phyloP scores from a whole-genome alignment of 2,113 vertebrate species.

The Etheostoma spectabile region DNA sequence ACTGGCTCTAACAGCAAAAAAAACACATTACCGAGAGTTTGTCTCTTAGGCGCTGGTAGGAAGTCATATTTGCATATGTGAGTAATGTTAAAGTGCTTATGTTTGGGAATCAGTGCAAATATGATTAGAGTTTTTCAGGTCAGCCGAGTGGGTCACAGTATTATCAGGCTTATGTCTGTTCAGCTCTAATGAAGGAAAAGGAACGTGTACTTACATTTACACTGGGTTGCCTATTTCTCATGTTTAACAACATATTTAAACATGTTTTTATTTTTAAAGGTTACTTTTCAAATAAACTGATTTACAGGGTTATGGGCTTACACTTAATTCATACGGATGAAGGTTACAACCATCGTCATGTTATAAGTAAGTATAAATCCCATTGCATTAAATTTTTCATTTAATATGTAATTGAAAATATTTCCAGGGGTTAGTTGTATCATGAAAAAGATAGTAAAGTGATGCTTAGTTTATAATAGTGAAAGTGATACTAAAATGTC shows the following conservation, averaged over 20 bases:
- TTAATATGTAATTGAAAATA: background rate
- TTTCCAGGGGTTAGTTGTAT: background rate
- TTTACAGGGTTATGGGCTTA: background rate
- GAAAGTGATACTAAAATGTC: background rate
- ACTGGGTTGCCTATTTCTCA: conserved; percentile 16
- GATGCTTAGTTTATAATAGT: background rate
- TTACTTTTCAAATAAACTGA: background rate
- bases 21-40: conserved; percentile 63
- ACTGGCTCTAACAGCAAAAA: conserved; percentile 57
- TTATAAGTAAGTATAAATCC: background rate
- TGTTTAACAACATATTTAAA: conserved; percentile 26
- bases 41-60: conserved; percentile 52
- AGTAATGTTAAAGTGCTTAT: conserved; percentile 68
- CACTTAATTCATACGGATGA: background rate
- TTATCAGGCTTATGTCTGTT: conserved; percentile 66
- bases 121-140: conserved; percentile 70
- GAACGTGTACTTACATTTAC: conserved; percentile 39
- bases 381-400: background rate
- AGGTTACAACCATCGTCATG: background rate
- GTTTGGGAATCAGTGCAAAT: conserved; percentile 66
- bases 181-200: conserved; percentile 48
- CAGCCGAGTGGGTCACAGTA: conserved; percentile 62
- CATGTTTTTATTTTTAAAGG: background rate
- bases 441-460: background rate
- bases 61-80: conserved; percentile 69